A percentile compares a stretch with the other conserved stretches of the same genome.
These are phyloP conservation scores for Eulemur macaco DNA, from an alignment of 2,113 vertebrate species.

Conservation along the genomic window DNA sequence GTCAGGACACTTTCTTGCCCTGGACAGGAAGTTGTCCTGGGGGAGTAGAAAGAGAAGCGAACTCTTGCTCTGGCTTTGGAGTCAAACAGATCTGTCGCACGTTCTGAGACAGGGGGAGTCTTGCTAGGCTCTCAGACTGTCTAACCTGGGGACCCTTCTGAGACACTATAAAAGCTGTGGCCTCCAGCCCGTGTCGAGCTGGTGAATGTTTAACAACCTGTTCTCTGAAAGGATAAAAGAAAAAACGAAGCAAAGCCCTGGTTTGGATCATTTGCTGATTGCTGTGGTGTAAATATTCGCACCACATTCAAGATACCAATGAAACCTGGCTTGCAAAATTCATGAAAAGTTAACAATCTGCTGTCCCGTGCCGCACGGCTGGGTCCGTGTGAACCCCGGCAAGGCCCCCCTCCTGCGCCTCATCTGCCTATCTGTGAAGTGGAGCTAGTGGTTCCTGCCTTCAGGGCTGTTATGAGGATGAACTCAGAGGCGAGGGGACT, in stretches of 20 bases:
- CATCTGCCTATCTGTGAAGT: too few species aligned
- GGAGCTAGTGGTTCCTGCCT: too few species aligned
- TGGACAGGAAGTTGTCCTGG: not conserved
- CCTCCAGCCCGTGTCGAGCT: not conserved
- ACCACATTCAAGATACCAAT: not conserved
- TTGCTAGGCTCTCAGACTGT: not conserved
- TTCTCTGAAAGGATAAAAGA: not conserved
- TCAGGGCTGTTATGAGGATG: too few species aligned
- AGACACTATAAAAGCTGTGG: not conserved
- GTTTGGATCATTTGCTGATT: not conserved
- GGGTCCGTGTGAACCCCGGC: too few species aligned
- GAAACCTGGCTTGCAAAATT: not conserved
- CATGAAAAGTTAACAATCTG: rapidly evolving
- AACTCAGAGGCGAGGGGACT: too few species aligned
- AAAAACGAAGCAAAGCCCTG: not conserved
- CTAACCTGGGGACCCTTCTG: not conserved
- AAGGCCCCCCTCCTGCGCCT: too few species aligned
- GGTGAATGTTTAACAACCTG: conserved; percentile 29
- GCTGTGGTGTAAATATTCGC: not conserved
- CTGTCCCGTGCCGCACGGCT: too few species aligned
- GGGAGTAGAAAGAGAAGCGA: not conserved
- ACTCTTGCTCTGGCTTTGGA: not conserved
- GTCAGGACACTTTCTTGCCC: not conserved
- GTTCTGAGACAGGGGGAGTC: not conserved
- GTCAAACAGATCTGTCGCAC: not conserved